Conservation (phyloP, 2,888 invertebrate species). For the Drosophila prolongata region DNA sequence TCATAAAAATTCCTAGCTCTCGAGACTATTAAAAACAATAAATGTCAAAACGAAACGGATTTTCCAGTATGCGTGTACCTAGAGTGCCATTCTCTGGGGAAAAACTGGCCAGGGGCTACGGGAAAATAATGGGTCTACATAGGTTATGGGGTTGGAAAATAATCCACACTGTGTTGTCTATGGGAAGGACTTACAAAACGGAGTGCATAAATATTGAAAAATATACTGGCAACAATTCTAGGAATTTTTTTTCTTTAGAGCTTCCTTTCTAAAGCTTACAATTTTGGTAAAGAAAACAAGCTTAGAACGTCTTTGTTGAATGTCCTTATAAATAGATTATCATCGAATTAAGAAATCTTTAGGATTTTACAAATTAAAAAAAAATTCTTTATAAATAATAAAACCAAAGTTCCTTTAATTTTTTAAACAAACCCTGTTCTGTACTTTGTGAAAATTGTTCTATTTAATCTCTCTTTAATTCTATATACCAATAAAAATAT, state of each 20-base stretch:
- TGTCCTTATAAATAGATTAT: no score
- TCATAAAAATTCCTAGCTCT: conserved; percentile 61
- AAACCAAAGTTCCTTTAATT: no score
- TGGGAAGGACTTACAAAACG: conserved; percentile 3
- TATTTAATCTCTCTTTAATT: background rate
- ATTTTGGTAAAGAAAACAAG: background rate
- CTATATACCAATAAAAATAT: background rate
- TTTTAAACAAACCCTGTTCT: no score
- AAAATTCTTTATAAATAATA: no score
- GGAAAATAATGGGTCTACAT: conserved; percentile 26
- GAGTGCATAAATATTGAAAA: conserved; percentile 22
- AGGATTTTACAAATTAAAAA: no score
- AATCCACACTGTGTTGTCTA: conserved; percentile 9
- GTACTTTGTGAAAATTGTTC: no score
- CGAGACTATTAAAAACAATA: conserved; percentile 77
- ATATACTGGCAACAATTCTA: background rate
- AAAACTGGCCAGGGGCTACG: conserved; percentile 35
- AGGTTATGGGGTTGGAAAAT: conserved; percentile 27
- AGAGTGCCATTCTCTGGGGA: conserved; percentile 30
- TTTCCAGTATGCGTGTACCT: conserved; percentile 40
- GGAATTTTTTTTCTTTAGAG: conserved; percentile 6
- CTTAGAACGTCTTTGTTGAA: background rate
- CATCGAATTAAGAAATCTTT: no score
- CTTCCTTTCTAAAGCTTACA: background rate
- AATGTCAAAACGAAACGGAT: conserved; percentile 73